Percentiles rank a stretch among this genome's conserved stretches.
Evolutionary conservation across 2,888 invertebrate species (phyloP).

Genomic region (Quadroppia sp.): DNA sequence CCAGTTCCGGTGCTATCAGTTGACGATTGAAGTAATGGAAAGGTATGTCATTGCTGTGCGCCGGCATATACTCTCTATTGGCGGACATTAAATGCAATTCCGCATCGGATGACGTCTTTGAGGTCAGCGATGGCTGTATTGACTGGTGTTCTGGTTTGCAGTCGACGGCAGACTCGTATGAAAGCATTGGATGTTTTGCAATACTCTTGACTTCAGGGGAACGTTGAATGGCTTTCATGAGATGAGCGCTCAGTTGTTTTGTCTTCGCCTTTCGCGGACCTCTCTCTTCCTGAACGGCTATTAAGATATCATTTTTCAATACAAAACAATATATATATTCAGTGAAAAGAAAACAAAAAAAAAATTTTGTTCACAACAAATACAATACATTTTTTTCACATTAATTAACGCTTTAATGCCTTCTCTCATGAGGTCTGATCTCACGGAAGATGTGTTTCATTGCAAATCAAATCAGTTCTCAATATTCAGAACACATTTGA

Average conservation of each 20-base stretch:
- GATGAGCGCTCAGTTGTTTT: neutral
- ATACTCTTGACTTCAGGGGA: neutral
- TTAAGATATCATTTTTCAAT: no score
- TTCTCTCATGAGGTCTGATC: neutral
- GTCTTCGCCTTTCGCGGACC: constrained; percentile 63
- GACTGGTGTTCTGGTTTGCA: neutral
- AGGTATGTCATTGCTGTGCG: neutral
- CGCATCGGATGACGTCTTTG: neutral
- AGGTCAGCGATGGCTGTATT: neutral
- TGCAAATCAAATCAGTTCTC: neutral
- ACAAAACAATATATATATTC: no score
- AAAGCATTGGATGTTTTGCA: neutral
- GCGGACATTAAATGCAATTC: neutral
- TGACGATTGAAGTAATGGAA: constrained; percentile 2
- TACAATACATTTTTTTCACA: neutral
- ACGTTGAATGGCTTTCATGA: constrained; percentile 15
- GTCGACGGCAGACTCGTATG: neutral
- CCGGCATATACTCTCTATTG: neutral
- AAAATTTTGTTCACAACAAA: neutral
- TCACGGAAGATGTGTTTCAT: neutral
- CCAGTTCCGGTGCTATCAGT: neutral
- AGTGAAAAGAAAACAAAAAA: neutral
- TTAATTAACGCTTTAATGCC: neutral
- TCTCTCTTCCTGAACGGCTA: constrained; percentile 78
- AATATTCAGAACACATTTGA: constrained; percentile 10